Evolutionary conservation across 2,888 invertebrate genomes (phyloP).

Genomic region (Resseliella maxima): DNA sequence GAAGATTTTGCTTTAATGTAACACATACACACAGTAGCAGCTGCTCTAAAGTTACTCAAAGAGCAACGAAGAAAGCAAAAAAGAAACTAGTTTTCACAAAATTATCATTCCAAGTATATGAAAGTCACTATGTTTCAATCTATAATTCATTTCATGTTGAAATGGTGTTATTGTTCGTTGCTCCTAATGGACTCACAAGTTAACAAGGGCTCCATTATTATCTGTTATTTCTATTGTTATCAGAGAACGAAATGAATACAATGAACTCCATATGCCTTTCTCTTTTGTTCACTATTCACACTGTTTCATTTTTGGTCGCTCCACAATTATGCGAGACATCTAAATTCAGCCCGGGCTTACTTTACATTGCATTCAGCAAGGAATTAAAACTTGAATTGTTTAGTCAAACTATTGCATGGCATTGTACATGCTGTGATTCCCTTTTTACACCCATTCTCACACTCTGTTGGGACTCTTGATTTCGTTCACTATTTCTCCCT

Average conservation of each 20-base stretch:
- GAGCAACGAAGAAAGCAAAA: neutral
- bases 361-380: neutral
- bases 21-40: neutral
- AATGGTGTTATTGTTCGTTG: neutral
- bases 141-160: neutral
- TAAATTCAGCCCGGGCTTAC: neutral
- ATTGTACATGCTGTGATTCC: neutral
- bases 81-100: neutral
- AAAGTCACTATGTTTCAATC: neutral
- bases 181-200: neutral
- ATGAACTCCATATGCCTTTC: neutral
- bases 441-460: too few species aligned
- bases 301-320: neutral
- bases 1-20: too few species aligned
- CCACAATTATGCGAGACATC: neutral
- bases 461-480: too few species aligned
- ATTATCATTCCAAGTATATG: neutral
- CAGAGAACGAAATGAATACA: neutral
- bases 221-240: neutral
- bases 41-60: neutral
- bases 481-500: too few species aligned
- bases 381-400: constrained; percentile 22
- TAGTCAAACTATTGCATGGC: neutral
- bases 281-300: neutral
- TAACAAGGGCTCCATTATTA: neutral